Evolutionary conservation across 2,113 vertebrate genomes (phyloP).

Genomic region (Climacteris rufus): DNA sequence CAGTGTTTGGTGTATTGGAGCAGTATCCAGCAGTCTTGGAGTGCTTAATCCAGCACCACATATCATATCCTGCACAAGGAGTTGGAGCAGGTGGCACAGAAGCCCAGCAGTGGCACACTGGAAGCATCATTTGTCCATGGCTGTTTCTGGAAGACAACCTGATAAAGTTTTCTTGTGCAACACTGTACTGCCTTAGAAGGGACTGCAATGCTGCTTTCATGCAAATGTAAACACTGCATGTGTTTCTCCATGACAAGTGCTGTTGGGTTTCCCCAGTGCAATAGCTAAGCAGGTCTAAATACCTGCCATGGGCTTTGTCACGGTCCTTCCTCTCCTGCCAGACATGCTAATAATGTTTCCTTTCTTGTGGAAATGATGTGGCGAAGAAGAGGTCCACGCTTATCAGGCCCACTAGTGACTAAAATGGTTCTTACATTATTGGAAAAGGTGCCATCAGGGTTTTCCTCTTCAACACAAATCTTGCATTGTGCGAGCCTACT

Average conservation of each 20-base stretch:
- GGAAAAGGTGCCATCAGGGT: not conserved
- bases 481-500: rapidly evolving
- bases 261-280: not conserved
- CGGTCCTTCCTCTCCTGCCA: not conserved
- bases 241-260: not conserved
- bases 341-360: not conserved
- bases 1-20: not conserved
- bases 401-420: not conserved
- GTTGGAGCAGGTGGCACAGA: not conserved
- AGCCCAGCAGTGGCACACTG: not conserved
- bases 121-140: not conserved
- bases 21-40: not conserved
- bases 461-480: not conserved
- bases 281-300: not conserved
- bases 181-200: not conserved
- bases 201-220: not conserved
- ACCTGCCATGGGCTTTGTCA: not conserved
- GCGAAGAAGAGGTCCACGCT: rapidly evolving
- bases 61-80: not conserved
- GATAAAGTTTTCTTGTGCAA: rapidly evolving
- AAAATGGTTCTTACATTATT: not conserved
- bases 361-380: not conserved
- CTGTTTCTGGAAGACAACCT: not conserved
- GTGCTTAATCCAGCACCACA: not conserved
- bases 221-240: rapidly evolving